These are phyloP conservation scores for Dasysyrphus albostriatus DNA, from an alignment of 2,888 invertebrate genomes.

Conservation along the genomic window DNA sequence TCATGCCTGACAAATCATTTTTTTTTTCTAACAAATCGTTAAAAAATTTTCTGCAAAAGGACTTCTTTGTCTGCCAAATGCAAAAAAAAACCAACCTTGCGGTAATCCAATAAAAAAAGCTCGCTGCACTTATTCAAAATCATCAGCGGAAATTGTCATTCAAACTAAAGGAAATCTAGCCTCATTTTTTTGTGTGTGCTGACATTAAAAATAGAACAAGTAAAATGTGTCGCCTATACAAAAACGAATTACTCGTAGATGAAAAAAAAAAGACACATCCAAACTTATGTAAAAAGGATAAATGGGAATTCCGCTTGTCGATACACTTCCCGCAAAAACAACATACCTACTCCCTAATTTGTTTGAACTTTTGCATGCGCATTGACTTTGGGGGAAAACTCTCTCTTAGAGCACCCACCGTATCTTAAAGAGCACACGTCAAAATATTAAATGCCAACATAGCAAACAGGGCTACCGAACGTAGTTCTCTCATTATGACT, in stretches of 20 bases:
- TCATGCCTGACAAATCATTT: neutral
- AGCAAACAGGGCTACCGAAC: conserved; percentile 24
- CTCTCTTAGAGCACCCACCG: conserved; percentile 44
- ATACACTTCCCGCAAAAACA: conserved; percentile 31
- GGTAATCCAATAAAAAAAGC: conserved; percentile 50
- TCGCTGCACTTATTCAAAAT: conserved; percentile 31
- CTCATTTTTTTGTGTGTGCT: conserved; percentile 13
- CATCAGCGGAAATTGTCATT: conserved; percentile 32
- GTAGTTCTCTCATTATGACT: neutral
- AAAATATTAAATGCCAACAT: conserved; percentile 62
- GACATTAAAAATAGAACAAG: conserved; percentile 37
- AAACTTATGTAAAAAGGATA: conserved; percentile 59
- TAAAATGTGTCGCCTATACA: conserved; percentile 49
- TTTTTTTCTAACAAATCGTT: conserved; percentile 1
- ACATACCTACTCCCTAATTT: conserved; percentile 53
- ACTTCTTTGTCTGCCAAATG: conserved; percentile 38
- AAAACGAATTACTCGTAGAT: conserved; percentile 11
- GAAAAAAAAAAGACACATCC: conserved; percentile 2
- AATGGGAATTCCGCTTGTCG: conserved; percentile 60
- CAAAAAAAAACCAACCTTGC: conserved; percentile 27
- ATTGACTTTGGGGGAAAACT: conserved; percentile 35
- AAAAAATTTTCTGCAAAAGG: conserved; percentile 9
- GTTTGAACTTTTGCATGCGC: conserved; percentile 69
- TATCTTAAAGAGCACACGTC: conserved; percentile 45
- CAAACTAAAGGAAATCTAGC: conserved; percentile 36